Evolutionary conservation across 2,888 invertebrate genomes (phyloP), one percentile per base, ranked within the genome.

Genomic region (Apotomis capreana): DNA sequence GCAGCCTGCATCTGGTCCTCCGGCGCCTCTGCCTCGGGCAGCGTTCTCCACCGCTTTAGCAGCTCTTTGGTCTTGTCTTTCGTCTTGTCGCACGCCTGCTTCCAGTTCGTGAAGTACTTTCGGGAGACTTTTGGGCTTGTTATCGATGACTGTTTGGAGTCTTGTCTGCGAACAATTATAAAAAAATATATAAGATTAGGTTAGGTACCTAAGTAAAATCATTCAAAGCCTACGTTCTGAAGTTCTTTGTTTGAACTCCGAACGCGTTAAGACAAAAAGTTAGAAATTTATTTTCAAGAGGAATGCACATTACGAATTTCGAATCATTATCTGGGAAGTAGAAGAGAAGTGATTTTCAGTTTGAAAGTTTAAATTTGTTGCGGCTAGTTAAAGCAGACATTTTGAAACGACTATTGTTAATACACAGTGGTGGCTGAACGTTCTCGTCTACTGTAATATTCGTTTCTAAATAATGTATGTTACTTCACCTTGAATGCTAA

Each of bases 91-190:
- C 96, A 96, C 80, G 96, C 96, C 79, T 95, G 95, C 77, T 94
- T 94, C 96, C 96, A 96, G 81, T 96, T 96, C 6, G 95, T 94
- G 84, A 96, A 96, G 83, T 96, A 95, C 84, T 96, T 96, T 65
- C 95, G 91, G 4, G 95, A 95, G 74, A 95, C 95, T 80, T 95
- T 95, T 51, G 94, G 91, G 70, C 94, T 94, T 15, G 87, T 73
- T 9, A 91, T 78, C 0, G 90, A 84, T 0, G 83, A 77, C 5
- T 86, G 74, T 78, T 83, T 91, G 4, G 93, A 94, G 79, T 94
- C 93, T 84, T 94, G 94, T 70, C 93, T 93, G 87, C 59, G 75
- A 77, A 81, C 68, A 67, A 76, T 57, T 4, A 26, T 8, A 55
- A 44, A 55, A 55, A 44, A 15, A 2, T 12, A 10, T 6, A 15